Conservation (phyloP, 2,888 invertebrate genomes). For the Thereva nobilitata region DNA sequence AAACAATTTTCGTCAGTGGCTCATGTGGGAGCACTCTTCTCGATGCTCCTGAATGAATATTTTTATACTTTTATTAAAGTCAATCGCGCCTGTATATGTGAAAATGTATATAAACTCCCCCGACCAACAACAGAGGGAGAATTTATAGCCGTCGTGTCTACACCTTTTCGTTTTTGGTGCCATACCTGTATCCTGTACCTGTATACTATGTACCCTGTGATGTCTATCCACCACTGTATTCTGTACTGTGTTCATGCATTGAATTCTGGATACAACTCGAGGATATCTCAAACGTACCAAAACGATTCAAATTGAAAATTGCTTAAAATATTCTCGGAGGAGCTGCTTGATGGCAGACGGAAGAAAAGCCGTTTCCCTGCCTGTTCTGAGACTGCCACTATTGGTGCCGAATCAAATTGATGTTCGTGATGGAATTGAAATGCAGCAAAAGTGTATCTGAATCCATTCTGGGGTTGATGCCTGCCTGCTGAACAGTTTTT, state of each 20-base stretch:
- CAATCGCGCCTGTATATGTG: slow-evolving; percentile 8
- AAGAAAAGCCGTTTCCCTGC: slow-evolving; percentile 19
- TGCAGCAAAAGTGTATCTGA: slow-evolving; percentile 25
- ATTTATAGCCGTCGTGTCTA: slow-evolving; percentile 24
- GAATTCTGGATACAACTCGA: not conserved
- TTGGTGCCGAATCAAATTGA: slow-evolving; percentile 35
- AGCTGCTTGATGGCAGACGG: slow-evolving; percentile 17
- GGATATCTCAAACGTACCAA: slow-evolving; percentile 27
- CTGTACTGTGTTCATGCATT: no score
- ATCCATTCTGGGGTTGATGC: no score
- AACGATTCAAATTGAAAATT: slow-evolving; percentile 41
- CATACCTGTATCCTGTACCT: slow-evolving; percentile 12
- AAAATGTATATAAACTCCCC: not conserved
- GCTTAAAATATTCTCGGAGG: slow-evolving; percentile 39
- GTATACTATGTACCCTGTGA: no score
- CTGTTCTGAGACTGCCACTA: not conserved
- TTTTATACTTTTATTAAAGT: slow-evolving; percentile 35
- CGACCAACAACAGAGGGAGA: not conserved
- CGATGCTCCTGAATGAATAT: slow-evolving; percentile 32
- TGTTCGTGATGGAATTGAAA: slow-evolving; percentile 40
- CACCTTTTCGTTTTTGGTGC: not conserved
- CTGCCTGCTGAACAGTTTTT: slow-evolving; percentile 19
- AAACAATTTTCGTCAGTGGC: slow-evolving; percentile 43
- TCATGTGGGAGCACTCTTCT: slow-evolving; percentile 41
- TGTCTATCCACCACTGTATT: no score